phyloP scores from a whole-genome alignment of 2,888 invertebrate genomes.

The Polia nebulosa region DNA sequence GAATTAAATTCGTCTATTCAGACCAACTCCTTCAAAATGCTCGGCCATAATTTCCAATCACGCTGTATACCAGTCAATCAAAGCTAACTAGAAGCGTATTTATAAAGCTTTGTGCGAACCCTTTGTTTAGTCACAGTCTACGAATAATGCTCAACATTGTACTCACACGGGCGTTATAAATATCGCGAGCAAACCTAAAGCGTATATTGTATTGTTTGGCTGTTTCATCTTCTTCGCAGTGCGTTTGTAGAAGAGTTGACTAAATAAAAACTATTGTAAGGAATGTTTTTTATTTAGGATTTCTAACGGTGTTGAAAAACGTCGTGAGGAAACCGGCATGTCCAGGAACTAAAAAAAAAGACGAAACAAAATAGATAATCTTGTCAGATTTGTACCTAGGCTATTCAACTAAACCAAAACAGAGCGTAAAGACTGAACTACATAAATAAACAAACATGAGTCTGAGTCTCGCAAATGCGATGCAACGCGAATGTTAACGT shows the following conservation, averaged over 20 bases:
- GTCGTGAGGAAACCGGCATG: no score
- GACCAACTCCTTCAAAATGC: no score
- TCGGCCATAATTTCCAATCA: not conserved
- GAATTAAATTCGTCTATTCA: no score
- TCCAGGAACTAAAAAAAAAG: no score
- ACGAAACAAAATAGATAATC: no score
- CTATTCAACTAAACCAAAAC: not conserved
- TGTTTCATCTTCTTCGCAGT: slow-evolving; percentile 12
- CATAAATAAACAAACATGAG: slow-evolving; percentile 3
- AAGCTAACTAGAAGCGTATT: slow-evolving; percentile 56
- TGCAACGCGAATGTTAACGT: slow-evolving; percentile 25
- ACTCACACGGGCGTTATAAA: slow-evolving; percentile 39
- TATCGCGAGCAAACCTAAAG: slow-evolving; percentile 28
- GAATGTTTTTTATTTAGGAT: no score
- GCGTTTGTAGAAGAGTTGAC: not conserved
- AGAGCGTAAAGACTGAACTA: slow-evolving; percentile 11
- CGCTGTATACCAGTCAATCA: slow-evolving; percentile 34
- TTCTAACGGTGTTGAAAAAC: no score
- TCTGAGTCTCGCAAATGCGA: slow-evolving; percentile 5
- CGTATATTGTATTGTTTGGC: slow-evolving; percentile 34
- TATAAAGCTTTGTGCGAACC: slow-evolving; percentile 59
- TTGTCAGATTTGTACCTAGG: not conserved
- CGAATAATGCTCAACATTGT: slow-evolving; percentile 64
- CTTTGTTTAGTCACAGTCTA: slow-evolving; percentile 63
- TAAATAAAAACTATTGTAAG: no score